Conservation (phyloP, 2,888 invertebrate genomes). For the Pseudanteris insignis region DNA sequence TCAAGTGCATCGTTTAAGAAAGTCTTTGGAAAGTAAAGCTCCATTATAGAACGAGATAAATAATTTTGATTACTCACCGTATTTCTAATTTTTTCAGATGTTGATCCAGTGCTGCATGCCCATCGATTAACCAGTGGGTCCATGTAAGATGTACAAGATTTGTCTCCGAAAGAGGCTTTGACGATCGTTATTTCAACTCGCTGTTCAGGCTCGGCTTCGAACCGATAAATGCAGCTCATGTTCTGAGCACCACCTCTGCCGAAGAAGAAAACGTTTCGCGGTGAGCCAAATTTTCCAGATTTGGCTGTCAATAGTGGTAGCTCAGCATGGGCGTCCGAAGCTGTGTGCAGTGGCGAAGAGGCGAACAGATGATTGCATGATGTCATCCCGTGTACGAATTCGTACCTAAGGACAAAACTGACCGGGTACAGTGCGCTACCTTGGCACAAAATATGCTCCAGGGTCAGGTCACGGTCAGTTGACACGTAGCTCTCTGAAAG, state of each 20-base stretch:
- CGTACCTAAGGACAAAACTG: constrained; percentile 81
- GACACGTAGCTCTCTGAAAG: constrained; percentile 81
- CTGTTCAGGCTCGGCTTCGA: constrained; percentile 77
- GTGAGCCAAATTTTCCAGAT: constrained; percentile 76
- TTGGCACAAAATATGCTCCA: constrained; percentile 79
- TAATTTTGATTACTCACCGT: constrained; percentile 31
- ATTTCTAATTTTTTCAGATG: constrained; percentile 18
- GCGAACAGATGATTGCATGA: constrained; percentile 63
- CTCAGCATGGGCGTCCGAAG: constrained; percentile 27
- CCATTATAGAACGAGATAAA: no score
- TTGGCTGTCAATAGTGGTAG: constrained; percentile 44
- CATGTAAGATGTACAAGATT: constrained; percentile 74
- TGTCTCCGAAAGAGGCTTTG: constrained; percentile 76
- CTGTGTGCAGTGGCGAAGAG: constrained; percentile 48
- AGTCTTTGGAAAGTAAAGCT: no score
- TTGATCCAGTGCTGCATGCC: constrained; percentile 69
- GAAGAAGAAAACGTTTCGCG: constrained; percentile 83
- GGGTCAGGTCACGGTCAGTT: constrained; percentile 77
- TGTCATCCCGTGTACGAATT: constrained; percentile 76
- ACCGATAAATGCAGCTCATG: constrained; percentile 78
- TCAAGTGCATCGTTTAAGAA: no score
- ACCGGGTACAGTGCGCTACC: constrained; percentile 84
- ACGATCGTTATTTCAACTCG: constrained; percentile 76
- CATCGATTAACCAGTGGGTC: constrained; percentile 74
- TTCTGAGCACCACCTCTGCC: constrained; percentile 83